Evolutionary conservation across 1,140 invertebrate species (phyloP), one percentile per base, ranked within the genome.

Genomic region (Antheraea mylitta): DNA sequence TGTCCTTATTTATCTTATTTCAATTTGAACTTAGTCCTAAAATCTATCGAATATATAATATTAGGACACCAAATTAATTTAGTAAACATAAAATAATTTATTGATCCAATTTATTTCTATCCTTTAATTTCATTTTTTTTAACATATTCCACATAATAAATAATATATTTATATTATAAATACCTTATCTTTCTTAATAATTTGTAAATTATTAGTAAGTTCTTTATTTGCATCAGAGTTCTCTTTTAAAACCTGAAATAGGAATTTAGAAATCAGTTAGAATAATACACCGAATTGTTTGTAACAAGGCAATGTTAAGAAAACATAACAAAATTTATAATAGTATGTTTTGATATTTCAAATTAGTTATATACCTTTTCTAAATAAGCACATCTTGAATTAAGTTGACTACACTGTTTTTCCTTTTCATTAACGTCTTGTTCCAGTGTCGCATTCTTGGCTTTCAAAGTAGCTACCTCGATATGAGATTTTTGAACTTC

Each of bases 401-500:
- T 85, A 7, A 82, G 53, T 64, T 87, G 80, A 63, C 70, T 81
- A 48, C 78, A 83, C 22, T 78, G 77, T 71, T 84, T 92, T 64
- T 92, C 90, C 69, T 80, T 88, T 22, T 91, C 89, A 58, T 69
- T 70, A 16, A 84, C 64, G 22, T 91, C 88, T 70, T 90, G 83
- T 69, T 95, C 95, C n/a, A 95, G 75, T 65, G 94, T 93, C 8
- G 92, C 82, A 84, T 94, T 95, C 80, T 95, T 94, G 68, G 94
- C 94, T 69, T 93, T 93, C 13, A 94, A 78, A 58, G 92, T 89
- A 5, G 92, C 88, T 16, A 94, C 87, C 87, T 95, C 95, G 70
- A 93, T 92, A 69, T 94, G 93, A 9, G 93, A 79, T 6, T 93
- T 87, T 82, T 94, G 93, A 3, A 95, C 84, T 75, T 95, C 94